Base-by-base conservation (phyloP, 2,888 invertebrate genomes). In the Trissonchulus latispiculum region DNA sequence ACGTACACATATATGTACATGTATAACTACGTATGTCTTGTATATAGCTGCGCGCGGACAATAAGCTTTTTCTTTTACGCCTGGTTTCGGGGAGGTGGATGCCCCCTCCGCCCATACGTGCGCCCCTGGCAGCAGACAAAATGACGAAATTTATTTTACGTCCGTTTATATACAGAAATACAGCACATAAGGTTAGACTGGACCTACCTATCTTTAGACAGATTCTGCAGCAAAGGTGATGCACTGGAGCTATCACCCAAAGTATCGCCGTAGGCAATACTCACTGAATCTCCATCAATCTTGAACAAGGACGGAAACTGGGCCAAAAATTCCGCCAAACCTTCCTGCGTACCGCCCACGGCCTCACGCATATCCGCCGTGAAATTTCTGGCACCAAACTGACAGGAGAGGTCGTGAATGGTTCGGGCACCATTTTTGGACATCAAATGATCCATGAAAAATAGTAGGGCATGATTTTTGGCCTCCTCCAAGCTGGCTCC, bases 321-420 rank as follows among this genome's bases (percentile, higher is more conserved):
- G 73, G 90, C 88, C 82, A 99, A 88, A 86, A 99, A 97, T 86
- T 96, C 96, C 85, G 93, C 94, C 75, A 99, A 88, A 74, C 97
- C 94, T 69, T 69, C 33, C 31, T 81, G 80, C 1, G 81, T 82
- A 32, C 79, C 79, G 36, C 82, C 82, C 23, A 81, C 81, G 33
- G 82, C 80, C 85, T 93, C 93, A 80, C 94, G 88, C 96, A 97
- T 97, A 87, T 97, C 97, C 86, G 95, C 93, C 32, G 97, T 95
- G 86, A 99, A 99, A 79, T 94, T 96, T 85, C 95, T 95, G 79
- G 96, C 95, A 81, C 97, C 97, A 86, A 99, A 99, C 86, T 97
- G 95, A 85, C 97, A 97, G 84, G 95, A 95, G 80, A 99, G 88
- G 87, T 99, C 97, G 86, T 95, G 95, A 81, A 97, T 88, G 78